Evolutionary conservation across 2,113 vertebrate species (phyloP).

Genomic region (Petrocephalus zakoni): DNA sequence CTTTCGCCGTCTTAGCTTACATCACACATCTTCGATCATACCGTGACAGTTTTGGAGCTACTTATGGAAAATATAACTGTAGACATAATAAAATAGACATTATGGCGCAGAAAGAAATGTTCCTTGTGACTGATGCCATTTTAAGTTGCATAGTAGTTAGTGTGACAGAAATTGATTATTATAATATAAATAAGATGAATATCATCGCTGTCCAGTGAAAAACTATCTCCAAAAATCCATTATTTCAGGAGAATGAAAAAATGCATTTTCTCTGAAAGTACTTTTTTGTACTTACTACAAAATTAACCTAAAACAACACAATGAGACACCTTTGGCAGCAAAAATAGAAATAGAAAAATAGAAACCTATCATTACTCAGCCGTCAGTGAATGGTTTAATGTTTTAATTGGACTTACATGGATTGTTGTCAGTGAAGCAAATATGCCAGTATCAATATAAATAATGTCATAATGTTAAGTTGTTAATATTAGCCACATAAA

Average conservation of each 20-base stretch:
- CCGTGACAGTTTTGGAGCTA: conserved; percentile 71
- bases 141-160: conserved; percentile 81
- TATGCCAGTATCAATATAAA: neutral
- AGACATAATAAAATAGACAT: conserved; percentile 41
- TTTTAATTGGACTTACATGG: neutral
- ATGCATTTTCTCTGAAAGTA: neutral
- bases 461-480: neutral
- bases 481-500: neutral
- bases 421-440: neutral
- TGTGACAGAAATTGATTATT: conserved; percentile 96
- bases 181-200: conserved; percentile 93
- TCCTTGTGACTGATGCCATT: conserved; percentile 72
- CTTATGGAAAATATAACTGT: conserved; percentile 68
- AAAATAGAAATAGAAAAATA: neutral
- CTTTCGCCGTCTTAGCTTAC: neutral
- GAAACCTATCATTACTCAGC: neutral
- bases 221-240: neutral
- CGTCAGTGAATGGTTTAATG: neutral
- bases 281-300: too few relatives aligned
- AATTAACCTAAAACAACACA: neutral
- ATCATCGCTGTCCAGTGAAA: neutral
- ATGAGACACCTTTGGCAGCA: neutral
- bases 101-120: conserved; percentile 79
- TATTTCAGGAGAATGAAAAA: neutral
- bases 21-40: conserved; percentile 66